Conservation (phyloP, 2,797 vertebrate species). For the Psittacula echo region DNA sequence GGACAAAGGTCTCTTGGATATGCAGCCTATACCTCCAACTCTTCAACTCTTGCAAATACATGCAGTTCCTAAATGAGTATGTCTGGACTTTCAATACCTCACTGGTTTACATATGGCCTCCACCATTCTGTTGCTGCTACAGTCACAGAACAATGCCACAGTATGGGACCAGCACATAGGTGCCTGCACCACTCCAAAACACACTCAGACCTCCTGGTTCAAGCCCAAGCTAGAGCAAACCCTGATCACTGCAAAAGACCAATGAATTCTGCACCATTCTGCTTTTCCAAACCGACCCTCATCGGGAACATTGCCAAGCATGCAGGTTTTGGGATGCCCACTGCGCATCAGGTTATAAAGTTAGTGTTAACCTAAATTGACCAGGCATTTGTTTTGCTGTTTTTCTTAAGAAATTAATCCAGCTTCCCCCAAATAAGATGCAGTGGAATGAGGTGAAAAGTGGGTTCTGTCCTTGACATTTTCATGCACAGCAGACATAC, state of each 20-base stretch:
- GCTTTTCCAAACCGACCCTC: neutral
- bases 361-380: neutral
- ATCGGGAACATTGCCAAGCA: fast-evolving
- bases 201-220: neutral
- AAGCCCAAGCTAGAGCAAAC: neutral
- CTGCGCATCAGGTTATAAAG: neutral
- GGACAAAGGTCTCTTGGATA: neutral
- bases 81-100: neutral
- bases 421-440: neutral
- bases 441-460: neutral
- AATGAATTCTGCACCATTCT: neutral
- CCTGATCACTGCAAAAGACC: neutral
- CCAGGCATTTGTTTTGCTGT: fast-evolving
- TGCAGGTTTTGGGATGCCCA: neutral
- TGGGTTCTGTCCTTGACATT: neutral
- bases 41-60: neutral
- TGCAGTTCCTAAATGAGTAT: neutral
- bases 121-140: neutral
- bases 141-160: neutral
- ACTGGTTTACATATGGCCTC: neutral
- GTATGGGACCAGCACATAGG: neutral
- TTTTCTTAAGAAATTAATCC: neutral
- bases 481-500: neutral
- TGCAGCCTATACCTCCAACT: neutral
- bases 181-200: neutral